These are phyloP conservation scores for Agrochola litura DNA, from an alignment of 2,888 invertebrate species.

Conservation along the genomic window DNA sequence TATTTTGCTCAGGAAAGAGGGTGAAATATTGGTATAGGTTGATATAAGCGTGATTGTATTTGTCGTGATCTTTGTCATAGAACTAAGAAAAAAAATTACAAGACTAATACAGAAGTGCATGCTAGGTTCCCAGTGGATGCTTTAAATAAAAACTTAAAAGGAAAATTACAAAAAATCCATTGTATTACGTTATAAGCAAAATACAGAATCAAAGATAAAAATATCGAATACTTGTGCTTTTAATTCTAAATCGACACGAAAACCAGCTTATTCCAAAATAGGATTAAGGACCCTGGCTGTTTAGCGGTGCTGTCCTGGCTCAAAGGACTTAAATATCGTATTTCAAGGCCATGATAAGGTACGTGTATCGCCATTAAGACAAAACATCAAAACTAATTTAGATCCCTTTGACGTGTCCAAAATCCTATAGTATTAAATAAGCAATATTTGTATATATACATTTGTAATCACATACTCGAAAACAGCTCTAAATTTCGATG, in stretches of 20 bases:
- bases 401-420: neutral
- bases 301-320: neutral
- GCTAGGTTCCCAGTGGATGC: neutral
- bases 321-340: neutral
- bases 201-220: neutral
- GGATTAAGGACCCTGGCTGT: neutral
- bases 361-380: neutral
- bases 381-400: neutral
- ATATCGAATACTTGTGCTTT: neutral
- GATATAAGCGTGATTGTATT: neutral
- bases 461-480: neutral
- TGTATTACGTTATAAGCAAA: neutral
- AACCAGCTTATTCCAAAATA: neutral
- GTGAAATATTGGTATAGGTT: neutral
- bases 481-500: too few relatives aligned
- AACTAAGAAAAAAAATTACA: too few relatives aligned
- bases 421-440: too few relatives aligned
- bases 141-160: neutral
- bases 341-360: neutral
- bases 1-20: slow-evolving; percentile 4
- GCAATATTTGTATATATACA: too few relatives aligned
- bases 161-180: neutral
- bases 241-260: neutral
- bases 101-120: neutral
- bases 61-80: neutral